Evolutionary conservation across 2,113 vertebrate species (phyloP).

Genomic region (Callospermophilus lateralis): DNA sequence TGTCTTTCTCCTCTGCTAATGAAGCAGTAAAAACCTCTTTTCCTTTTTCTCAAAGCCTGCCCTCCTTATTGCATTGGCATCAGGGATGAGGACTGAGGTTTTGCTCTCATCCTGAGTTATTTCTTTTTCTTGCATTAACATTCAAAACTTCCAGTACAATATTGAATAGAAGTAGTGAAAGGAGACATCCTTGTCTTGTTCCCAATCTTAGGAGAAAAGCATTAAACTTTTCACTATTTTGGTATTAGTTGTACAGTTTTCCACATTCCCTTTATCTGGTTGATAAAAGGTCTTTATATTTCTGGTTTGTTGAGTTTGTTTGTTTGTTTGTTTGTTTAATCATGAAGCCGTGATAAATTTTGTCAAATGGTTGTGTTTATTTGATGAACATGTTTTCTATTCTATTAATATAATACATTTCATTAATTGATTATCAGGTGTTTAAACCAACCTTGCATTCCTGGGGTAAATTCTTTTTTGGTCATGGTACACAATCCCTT

Average conservation of each 20-base stretch:
- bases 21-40: too few relatives aligned
- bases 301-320: background rate
- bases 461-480: too few relatives aligned
- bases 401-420: background rate
- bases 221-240: background rate
- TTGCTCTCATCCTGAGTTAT: background rate
- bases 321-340: background rate
- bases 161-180: background rate
- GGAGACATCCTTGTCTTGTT: background rate
- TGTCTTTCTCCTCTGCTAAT: too few relatives aligned
- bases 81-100: too few relatives aligned
- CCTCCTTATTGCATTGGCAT: too few relatives aligned
- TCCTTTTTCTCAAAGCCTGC: too few relatives aligned
- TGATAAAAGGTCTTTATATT: background rate
- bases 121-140: background rate
- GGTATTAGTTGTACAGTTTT: background rate
- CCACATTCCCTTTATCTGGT: background rate
- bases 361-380: background rate
- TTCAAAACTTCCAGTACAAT: background rate
- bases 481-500: too few relatives aligned
- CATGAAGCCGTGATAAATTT: background rate
- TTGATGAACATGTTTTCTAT: background rate
- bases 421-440: too few relatives aligned
- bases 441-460: too few relatives aligned
- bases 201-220: too few relatives aligned